Base-by-base conservation (phyloP, 2,113 vertebrate genomes). In the Podarcis cretensis region DNA sequence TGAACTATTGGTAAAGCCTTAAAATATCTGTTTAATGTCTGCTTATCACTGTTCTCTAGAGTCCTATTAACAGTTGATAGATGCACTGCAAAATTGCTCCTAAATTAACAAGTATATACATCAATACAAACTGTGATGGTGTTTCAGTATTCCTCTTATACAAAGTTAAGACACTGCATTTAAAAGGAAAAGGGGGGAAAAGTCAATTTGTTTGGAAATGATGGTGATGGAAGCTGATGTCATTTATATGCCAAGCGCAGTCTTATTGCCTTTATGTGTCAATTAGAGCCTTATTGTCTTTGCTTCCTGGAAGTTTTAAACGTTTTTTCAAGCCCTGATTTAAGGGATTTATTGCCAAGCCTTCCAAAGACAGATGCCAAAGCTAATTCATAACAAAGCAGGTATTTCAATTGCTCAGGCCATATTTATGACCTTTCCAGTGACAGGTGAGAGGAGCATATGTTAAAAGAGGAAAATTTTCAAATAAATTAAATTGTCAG, bases 21-120 rank as follows among this genome's bases (percentile, higher is more conserved):
- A 68, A 76, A 93, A 92, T 87, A 93, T 89, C 57, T 90, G 84
- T 91, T 90, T 93, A 89, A 74, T 92, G 90, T 81, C 68, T 90
- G 84, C 87, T 94, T 80, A 93, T 89, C 85, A 84, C 71, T 81
- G 74, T 87, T 82, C 89, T 91, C 86, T 83, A 75, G 89, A 90
- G 79, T 35, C 48, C 59, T 91, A 73, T 85, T 93, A 93, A 89
- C 48, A 57, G 48, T 54, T 92, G 75, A 87, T 89, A 65, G 83
- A 95, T 74, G 71, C 83, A 59, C 37, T 75, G 76, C 74, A 91
- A 4, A 92, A 90, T 94, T 92, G 88, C 77, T 90, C 25, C 89
- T 91, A 89, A 87, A 91, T 94, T 88, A 90, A 81, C 14, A 43
- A 90, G 18, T 71, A 66, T 86, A 87, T 93, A 68, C 89, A 92